These are phyloP conservation scores for Acholoe squamosa DNA, from an alignment of 2,888 invertebrate species.

Conservation along the genomic window DNA sequence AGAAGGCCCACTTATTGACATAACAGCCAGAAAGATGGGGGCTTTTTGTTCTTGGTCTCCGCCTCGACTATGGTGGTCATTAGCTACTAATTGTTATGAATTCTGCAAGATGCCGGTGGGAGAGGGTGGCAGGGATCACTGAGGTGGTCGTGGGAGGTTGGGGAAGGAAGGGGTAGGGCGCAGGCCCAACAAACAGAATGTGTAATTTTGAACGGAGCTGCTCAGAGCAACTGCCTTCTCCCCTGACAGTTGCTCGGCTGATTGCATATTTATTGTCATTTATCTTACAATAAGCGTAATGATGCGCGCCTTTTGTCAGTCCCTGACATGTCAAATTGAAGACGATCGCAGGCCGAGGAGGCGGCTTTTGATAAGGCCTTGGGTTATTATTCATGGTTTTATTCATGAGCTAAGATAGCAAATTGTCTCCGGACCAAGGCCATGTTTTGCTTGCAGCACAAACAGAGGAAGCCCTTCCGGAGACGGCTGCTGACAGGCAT, in stretches of 20 bases:
- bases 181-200: conserved; percentile 45
- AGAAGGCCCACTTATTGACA: conserved; percentile 12
- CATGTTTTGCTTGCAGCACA: conserved; percentile 5
- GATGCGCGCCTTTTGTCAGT: conserved; percentile 48
- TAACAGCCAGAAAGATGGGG: conserved; percentile 37
- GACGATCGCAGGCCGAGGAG: conserved; percentile 51
- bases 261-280: conserved; percentile 60
- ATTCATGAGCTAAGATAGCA: conserved; percentile 60
- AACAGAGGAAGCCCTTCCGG: background rate
- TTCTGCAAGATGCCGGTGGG: conserved; percentile 50
- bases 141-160: background rate
- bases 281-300: conserved; percentile 56
- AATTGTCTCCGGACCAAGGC: conserved; percentile 34
- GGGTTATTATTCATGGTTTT: conserved; percentile 52
- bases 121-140: background rate
- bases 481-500: background rate
- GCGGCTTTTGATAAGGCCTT: conserved; percentile 45
- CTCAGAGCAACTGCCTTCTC: conserved; percentile 9
- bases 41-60: conserved; percentile 28
- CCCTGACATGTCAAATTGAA: conserved; percentile 58
- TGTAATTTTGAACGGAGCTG: conserved; percentile 33
- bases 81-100: conserved; percentile 53
- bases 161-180: background rate
- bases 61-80: conserved; percentile 47
- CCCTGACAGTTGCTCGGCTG: conserved; percentile 42